phyloP scores from a whole-genome alignment of 2,113 vertebrate species.

The Toxotes chatareus region DNA sequence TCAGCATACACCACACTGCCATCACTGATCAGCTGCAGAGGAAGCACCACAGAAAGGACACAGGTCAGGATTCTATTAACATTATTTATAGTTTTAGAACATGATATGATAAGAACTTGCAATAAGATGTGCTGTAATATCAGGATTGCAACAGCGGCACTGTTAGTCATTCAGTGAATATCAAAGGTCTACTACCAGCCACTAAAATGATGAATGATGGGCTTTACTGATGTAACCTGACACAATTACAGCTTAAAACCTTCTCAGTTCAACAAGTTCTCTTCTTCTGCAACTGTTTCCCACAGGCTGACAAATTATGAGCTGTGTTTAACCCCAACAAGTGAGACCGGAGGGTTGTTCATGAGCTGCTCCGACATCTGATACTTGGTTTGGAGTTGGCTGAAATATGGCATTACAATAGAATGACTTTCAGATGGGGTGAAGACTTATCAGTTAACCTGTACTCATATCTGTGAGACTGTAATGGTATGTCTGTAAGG shows the following conservation, averaged over 20 bases:
- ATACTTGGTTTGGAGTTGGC: no score
- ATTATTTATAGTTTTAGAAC: neutral
- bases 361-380: neutral
- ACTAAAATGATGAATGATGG: neutral
- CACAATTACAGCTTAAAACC: neutral
- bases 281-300: neutral
- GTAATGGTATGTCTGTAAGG: no score
- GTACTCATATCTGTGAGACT: no score
- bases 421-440: no score
- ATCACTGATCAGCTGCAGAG: conserved; percentile 94
- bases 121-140: neutral
- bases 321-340: no score
- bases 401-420: neutral
- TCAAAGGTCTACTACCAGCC: neutral
- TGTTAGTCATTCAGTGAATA: neutral
- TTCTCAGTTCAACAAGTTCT: neutral
- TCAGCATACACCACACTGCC: conserved; percentile 96
- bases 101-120: neutral
- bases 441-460: no score
- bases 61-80: neutral
- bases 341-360: neutral
- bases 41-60: neutral
- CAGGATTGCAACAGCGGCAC: neutral
- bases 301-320: no score
- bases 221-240: neutral